phyloP scores from a whole-genome alignment of 2,797 vertebrate genomes.

The Phataginus tricuspis region DNA sequence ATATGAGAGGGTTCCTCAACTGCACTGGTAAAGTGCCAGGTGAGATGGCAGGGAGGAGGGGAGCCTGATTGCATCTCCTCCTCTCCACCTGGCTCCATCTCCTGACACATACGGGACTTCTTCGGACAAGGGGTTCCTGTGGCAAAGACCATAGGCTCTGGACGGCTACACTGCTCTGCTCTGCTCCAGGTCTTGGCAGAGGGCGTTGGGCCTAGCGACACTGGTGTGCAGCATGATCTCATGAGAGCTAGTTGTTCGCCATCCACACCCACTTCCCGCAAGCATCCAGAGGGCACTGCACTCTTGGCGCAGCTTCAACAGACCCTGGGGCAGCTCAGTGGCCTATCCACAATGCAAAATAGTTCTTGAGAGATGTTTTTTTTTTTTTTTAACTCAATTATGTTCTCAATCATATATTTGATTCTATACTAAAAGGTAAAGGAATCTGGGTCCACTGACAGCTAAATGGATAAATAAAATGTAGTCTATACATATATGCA shows the following conservation, averaged over 20 bases:
- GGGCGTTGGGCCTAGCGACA: too few relatives aligned
- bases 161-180: neutral
- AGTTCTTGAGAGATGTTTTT: neutral
- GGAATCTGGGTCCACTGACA: neutral
- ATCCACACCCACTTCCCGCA: neutral
- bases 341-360: neutral
- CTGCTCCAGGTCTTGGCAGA: rapidly evolving
- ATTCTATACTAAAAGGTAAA: neutral
- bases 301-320: neutral
- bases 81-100: neutral
- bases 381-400: neutral
- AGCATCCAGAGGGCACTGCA: neutral
- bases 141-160: neutral
- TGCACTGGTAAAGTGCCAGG: neutral
- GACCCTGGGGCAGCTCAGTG: neutral
- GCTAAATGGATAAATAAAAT: neutral
- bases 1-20: neutral
- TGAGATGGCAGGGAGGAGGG: neutral
- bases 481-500: rapidly evolving
- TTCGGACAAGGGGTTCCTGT: rapidly evolving
- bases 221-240: rapidly evolving
- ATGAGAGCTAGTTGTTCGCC: rapidly evolving
- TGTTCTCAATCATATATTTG: neutral
- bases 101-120: rapidly evolving
- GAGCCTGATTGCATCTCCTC: neutral